Evolutionary conservation across 2,113 vertebrate species (phyloP).

Genomic region (Percina caprodes): DNA sequence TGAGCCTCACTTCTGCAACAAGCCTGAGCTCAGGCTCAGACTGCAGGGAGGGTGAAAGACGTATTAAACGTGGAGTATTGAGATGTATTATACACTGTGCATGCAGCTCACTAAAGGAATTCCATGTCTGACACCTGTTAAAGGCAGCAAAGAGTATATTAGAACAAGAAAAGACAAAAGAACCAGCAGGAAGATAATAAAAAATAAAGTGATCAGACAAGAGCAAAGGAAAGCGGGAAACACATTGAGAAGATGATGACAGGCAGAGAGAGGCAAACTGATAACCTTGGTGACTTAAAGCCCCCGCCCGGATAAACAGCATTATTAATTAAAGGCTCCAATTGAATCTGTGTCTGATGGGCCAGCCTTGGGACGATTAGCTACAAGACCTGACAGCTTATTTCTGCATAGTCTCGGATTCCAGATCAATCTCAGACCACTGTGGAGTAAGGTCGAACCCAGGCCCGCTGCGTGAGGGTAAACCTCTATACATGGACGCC

Average conservation of each 20-base stretch:
- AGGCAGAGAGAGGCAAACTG: conserved; percentile 76
- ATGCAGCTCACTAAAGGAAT: conserved; percentile 21
- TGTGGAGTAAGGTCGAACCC: too few relatives aligned
- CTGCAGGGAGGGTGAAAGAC: conserved; percentile 23
- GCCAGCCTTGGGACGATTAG: conserved; percentile 77
- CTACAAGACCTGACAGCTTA: conserved; percentile 73
- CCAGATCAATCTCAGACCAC: too few relatives aligned
- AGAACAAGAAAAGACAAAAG: conserved; percentile 25
- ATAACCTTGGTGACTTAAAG: conserved; percentile 87
- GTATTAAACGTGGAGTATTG: neutral
- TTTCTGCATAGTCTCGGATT: conserved; percentile 45
- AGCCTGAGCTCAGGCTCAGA: conserved; percentile 7
- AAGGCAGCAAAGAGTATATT: conserved; percentile 24
- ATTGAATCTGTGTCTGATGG: conserved; percentile 85
- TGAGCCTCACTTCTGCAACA: conserved; percentile 48
- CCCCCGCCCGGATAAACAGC: conserved; percentile 80
- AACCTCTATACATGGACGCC: too few relatives aligned
- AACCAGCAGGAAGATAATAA: conserved; percentile 59
- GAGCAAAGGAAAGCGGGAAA: conserved; percentile 53
- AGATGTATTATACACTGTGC: neutral
- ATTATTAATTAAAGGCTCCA: conserved; percentile 87
- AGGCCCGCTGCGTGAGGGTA: too few relatives aligned
- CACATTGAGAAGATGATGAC: conserved; percentile 77
- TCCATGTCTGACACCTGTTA: conserved; percentile 63
- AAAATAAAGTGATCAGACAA: conserved; percentile 66